A percentile compares a stretch with the other conserved stretches of the same genome.
phyloP scores from a whole-genome alignment of 2,888 invertebrate genomes.

The Branchipolynoe longqiensis region DNA sequence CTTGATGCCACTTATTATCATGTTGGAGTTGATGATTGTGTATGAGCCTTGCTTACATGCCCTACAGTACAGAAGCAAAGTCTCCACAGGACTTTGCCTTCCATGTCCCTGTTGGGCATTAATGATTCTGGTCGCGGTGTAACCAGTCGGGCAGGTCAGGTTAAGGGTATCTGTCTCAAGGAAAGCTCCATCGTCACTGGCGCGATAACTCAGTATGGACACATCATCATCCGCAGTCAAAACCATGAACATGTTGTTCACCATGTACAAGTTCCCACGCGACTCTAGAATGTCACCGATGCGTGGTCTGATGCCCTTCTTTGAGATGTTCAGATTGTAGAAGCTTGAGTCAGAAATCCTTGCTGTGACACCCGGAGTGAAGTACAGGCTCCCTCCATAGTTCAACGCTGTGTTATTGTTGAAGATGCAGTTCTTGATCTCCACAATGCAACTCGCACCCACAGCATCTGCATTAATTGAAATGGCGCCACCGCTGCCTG shows the following conservation, averaged over 20 bases:
- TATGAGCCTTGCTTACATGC: conserved; percentile 21
- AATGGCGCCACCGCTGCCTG: conserved; percentile 51
- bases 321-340: neutral
- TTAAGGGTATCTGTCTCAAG: neutral
- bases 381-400: conserved; percentile 38
- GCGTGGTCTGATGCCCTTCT: neutral
- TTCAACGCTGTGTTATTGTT: conserved; percentile 47
- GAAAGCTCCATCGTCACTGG: conserved; percentile 37
- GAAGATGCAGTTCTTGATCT: conserved; percentile 13
- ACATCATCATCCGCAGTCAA: neutral
- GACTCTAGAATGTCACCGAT: conserved; percentile 39
- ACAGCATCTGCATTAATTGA: neutral
- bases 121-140: neutral
- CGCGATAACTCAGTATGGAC: conserved; percentile 26
- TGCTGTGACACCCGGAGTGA: conserved; percentile 22
- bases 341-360: conserved; percentile 1
- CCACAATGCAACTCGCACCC: neutral
- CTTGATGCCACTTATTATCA: neutral
- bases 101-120: neutral
- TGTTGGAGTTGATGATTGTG: conserved; percentile 7
- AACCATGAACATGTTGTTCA: conserved; percentile 24
- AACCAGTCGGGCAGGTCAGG: conserved; percentile 41
- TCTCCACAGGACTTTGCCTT: neutral
- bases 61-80: conserved; percentile 38
- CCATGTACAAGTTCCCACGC: conserved; percentile 35